Conservation (phyloP, 2,888 invertebrate species). For the Xestoiulus laeticollis region DNA sequence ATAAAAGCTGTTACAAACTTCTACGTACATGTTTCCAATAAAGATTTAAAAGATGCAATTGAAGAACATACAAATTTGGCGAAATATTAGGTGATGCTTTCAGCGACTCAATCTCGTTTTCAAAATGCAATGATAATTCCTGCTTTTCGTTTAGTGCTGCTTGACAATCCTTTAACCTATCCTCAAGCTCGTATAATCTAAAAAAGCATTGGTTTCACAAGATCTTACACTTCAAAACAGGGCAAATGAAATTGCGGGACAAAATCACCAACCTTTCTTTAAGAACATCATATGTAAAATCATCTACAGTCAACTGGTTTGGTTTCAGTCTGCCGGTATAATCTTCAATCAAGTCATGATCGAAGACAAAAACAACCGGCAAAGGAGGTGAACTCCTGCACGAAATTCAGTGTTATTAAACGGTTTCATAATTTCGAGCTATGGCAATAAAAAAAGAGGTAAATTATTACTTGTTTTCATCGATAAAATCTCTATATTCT, state of each 20-base stretch:
- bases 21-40: background rate
- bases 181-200: constrained; percentile 76
- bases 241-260: background rate
- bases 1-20: too few species aligned
- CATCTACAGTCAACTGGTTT: constrained; percentile 90
- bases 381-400: constrained; percentile 81
- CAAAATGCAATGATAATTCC: constrained; percentile 60
- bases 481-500: constrained; percentile 88
- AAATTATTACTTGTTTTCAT: constrained; percentile 78
- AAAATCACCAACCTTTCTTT: constrained; percentile 71
- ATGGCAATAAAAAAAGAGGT: constrained; percentile 51
- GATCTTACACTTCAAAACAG: background rate
- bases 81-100: constrained; percentile 58
- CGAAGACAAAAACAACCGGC: constrained; percentile 83
- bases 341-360: constrained; percentile 86
- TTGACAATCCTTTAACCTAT: constrained; percentile 80
- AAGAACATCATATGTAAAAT: constrained; percentile 89
- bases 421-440: background rate
- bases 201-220: background rate
- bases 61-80: constrained; percentile 54
- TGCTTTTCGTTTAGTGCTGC: constrained; percentile 70
- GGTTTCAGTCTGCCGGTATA: constrained; percentile 85
- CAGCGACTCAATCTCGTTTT: constrained; percentile 59
- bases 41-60: too few species aligned
- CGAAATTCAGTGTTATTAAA: constrained; percentile 53